Base-by-base conservation (phyloP, 2,888 invertebrate species). In the Luperina testacea region DNA sequence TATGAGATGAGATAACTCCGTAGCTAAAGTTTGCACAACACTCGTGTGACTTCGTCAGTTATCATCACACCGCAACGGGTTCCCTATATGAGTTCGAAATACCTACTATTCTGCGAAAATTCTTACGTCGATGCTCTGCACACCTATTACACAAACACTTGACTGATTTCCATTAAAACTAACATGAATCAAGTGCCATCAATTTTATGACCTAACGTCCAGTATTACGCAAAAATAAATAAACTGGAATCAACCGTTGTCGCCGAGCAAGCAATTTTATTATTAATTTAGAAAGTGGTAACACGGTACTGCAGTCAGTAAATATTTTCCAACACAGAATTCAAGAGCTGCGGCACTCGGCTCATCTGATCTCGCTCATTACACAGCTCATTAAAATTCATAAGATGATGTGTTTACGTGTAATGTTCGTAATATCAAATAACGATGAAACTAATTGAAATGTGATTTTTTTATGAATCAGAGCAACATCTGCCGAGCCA, bases 381-480 rank as follows among this genome's bases (percentile, higher is more conserved):
- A 48, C 75, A 77, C 71, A 57, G 42, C 78, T 86, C 89, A 92
- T 94, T 93, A 93, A 93, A 93, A 95, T 94, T 95, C 92, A 95
- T 92, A 90, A 93, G 92, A 91, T 87, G 91, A 91, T 77, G 89
- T 91, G 90, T 93, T 80, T 85, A 83, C 82, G 78, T 81, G 90
- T 93, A 92, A 94, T 93, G 89, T 85, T 87, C 88, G 82, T 86
- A 89, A 91, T 91, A 92, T 92, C 88, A 87, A 88, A 91, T 93
- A 94, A 95, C 91, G 91, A 92, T 91, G 87, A 88, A 89, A 87
- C 88, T 94, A 94, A 95, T 95, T 94, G 94, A 93, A 92, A 93
- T 91, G 92, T 91, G 91, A 90, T 92, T 92, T 92, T 94, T 94
- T 92, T 92, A 92, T 88, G 91, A 92, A 93, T 92, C 92, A 91